Percentiles rank a stretch among this genome's conserved stretches.
Conservation (phyloP, 2,797 vertebrate species). For the Phoxinus dragarum region DNA sequence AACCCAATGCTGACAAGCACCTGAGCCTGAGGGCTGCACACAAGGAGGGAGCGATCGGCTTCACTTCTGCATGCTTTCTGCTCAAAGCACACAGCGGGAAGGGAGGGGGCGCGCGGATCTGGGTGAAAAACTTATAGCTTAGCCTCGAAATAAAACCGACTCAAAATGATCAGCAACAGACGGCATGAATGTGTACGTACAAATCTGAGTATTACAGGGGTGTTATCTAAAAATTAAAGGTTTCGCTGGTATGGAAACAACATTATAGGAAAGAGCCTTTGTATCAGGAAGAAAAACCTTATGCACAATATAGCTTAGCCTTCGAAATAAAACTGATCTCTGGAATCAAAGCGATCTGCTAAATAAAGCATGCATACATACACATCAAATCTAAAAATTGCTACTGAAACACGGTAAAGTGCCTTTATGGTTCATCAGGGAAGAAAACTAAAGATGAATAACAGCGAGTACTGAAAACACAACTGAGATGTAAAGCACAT, state of each 20-base stretch:
- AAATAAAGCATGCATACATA: background rate
- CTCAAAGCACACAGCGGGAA: slow-evolving; percentile 23
- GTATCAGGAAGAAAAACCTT: background rate
- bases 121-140: slow-evolving; percentile 4
- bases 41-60: slow-evolving; percentile 60
- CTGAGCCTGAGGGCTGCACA: slow-evolving; percentile 86
- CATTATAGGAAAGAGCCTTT: background rate
- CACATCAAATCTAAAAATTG: background rate
- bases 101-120: background rate
- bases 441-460: slow-evolving; percentile 3
- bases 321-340: too few species aligned
- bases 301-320: too few species aligned
- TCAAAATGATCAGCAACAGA: slow-evolving; percentile 14
- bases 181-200: slow-evolving; percentile 9
- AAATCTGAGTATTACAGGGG: background rate
- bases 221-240: slow-evolving; percentile 65
- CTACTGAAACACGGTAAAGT: background rate
- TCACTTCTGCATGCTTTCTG: slow-evolving; percentile 52
- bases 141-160: slow-evolving; percentile 18
- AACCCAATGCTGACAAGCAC: slow-evolving; percentile 88
- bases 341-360: background rate
- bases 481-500: background rate
- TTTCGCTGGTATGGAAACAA: slow-evolving; percentile 79
- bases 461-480: background rate
- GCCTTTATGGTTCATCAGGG: background rate